Evolutionary conservation across 2,888 invertebrate species (phyloP).

Genomic region (Fissipunctia ypsillon): DNA sequence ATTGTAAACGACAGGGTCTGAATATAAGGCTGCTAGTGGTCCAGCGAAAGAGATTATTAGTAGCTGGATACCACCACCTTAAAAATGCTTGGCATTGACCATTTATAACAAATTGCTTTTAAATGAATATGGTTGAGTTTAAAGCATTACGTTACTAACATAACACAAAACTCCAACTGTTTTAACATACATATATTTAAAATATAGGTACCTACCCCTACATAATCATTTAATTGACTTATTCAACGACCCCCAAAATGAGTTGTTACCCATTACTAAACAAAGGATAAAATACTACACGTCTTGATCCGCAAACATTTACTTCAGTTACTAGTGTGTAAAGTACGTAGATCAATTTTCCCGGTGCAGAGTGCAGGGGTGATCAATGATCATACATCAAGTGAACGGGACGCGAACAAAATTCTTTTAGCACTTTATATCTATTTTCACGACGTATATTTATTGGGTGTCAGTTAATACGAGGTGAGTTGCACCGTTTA

Average conservation of each 20-base stretch:
- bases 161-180: neutral
- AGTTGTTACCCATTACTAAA: neutral
- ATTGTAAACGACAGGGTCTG: neutral
- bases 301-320: constrained; percentile 35
- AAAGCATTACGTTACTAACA: neutral
- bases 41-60: neutral
- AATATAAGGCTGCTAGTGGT: neutral
- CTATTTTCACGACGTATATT: constrained; percentile 68
- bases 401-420: constrained; percentile 62
- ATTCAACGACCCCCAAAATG: neutral
- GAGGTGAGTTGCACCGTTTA: constrained; percentile 60
- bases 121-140: neutral
- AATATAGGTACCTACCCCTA: neutral
- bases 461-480: constrained; percentile 66
- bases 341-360: constrained; percentile 61
- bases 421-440: constrained; percentile 70
- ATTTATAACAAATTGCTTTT: neutral
- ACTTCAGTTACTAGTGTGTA: constrained; percentile 30
- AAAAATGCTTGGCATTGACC: neutral
- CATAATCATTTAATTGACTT: neutral
- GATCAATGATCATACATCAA: constrained; percentile 70
- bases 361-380: constrained; percentile 62
- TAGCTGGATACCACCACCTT: neutral
- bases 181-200: neutral
- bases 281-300: neutral